phyloP scores from a whole-genome alignment of 2,113 vertebrate species.

The Isurus oxyrinchus region DNA sequence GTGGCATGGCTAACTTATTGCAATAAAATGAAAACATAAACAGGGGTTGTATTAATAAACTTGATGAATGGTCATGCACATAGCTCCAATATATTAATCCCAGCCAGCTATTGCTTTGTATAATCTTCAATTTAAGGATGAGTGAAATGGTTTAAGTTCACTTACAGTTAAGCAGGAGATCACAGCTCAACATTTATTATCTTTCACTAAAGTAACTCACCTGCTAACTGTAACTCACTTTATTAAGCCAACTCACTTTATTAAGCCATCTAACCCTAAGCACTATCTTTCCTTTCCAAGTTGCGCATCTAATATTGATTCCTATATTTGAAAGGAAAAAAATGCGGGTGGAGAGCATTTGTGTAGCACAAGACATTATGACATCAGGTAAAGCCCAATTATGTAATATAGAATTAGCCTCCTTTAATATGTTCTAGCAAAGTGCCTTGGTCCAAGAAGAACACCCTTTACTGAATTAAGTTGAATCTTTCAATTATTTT shows the following conservation, averaged over 20 bases:
- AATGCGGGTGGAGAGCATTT: neutral
- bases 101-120: neutral
- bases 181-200: neutral
- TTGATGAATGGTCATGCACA: neutral
- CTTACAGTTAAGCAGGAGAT: neutral
- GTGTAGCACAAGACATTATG: neutral
- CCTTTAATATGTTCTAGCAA: neutral
- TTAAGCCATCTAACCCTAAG: neutral
- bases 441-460: neutral
- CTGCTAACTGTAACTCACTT: neutral
- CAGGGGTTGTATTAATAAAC: neutral
- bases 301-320: neutral
- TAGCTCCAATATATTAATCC: neutral
- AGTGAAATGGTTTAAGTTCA: constrained; percentile 8
- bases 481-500: neutral
- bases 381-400: neutral
- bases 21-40: neutral
- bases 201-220: neutral
- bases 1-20: neutral
- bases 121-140: neutral
- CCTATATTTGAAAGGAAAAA: neutral
- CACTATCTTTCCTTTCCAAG: neutral
- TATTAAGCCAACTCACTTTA: neutral
- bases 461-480: neutral
- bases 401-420: neutral